Evolutionary conservation across 2,797 vertebrate species (phyloP).

Genomic region (Aplochiton taeniatus): DNA sequence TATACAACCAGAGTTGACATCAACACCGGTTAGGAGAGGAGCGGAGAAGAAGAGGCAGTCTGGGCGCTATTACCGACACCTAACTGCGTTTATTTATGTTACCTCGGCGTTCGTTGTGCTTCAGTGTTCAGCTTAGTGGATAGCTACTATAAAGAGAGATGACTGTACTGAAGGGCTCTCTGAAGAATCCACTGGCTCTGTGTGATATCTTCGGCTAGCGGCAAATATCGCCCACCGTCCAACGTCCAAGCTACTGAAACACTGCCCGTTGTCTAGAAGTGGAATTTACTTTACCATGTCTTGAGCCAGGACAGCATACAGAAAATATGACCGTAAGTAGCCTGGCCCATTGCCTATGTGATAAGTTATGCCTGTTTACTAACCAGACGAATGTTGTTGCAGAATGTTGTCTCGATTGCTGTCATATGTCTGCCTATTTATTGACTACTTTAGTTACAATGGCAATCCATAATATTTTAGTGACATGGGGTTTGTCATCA

Average conservation of each 20-base stretch:
- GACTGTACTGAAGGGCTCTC: slow-evolving; percentile 50
- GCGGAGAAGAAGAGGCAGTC: slow-evolving; percentile 40
- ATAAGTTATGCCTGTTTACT: slow-evolving; percentile 21
- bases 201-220: slow-evolving; percentile 53
- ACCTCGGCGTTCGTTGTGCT: slow-evolving; percentile 49
- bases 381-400: slow-evolving; percentile 22
- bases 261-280: slow-evolving; percentile 47
- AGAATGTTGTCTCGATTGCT: background rate
- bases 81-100: slow-evolving; percentile 54
- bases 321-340: slow-evolving; percentile 79
- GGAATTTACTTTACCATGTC: slow-evolving; percentile 72
- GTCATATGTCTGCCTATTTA: too few relatives aligned
- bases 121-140: slow-evolving; percentile 61
- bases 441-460: too few relatives aligned
- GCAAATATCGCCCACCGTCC: slow-evolving; percentile 24
- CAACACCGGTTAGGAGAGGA: background rate
- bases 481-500: too few relatives aligned
- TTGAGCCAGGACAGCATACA: slow-evolving; percentile 68
- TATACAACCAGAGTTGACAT: background rate
- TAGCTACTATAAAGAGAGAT: slow-evolving; percentile 62
- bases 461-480: too few relatives aligned
- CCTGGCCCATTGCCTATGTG: slow-evolving; percentile 23
- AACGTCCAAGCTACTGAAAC: slow-evolving; percentile 5
- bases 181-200: slow-evolving; percentile 59
- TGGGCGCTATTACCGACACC: slow-evolving; percentile 37